phyloP scores from a whole-genome alignment of 2,113 vertebrate genomes.

The Halcyon senegalensis region DNA sequence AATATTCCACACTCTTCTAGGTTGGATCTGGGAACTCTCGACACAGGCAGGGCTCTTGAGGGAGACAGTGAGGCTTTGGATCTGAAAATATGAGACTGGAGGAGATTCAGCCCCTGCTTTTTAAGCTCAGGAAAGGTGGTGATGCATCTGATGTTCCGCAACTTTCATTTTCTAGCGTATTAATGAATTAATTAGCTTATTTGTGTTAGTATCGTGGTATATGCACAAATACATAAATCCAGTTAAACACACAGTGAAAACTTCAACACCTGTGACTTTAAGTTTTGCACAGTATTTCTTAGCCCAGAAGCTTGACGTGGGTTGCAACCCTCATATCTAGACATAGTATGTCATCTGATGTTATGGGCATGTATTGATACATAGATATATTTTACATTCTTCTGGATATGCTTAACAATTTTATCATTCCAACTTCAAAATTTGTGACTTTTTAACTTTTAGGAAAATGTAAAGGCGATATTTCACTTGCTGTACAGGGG shows the following conservation, averaged over 20 bases:
- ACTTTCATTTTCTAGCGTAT: background rate
- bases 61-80: background rate
- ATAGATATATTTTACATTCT: slow-evolving; percentile 50
- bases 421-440: slow-evolving; percentile 62
- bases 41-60: background rate
- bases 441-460: slow-evolving; percentile 67
- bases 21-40: background rate
- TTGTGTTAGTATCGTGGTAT: background rate
- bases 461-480: slow-evolving; percentile 64
- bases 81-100: background rate
- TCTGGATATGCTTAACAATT: slow-evolving; percentile 57
- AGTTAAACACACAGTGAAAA: background rate
- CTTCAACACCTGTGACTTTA: background rate
- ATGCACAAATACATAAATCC: background rate
- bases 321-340: slow-evolving; percentile 31
- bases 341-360: slow-evolving; percentile 42
- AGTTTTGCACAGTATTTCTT: slow-evolving; percentile 31
- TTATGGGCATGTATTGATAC: slow-evolving; percentile 12
- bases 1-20: background rate
- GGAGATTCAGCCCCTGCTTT: background rate
- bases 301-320: slow-evolving; percentile 21
- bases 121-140: background rate
- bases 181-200: slow-evolving; percentile 18
- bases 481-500: slow-evolving; percentile 47
- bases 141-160: background rate